Conservation (phyloP, 2,888 invertebrate species). For the Orthosia gothica region DNA sequence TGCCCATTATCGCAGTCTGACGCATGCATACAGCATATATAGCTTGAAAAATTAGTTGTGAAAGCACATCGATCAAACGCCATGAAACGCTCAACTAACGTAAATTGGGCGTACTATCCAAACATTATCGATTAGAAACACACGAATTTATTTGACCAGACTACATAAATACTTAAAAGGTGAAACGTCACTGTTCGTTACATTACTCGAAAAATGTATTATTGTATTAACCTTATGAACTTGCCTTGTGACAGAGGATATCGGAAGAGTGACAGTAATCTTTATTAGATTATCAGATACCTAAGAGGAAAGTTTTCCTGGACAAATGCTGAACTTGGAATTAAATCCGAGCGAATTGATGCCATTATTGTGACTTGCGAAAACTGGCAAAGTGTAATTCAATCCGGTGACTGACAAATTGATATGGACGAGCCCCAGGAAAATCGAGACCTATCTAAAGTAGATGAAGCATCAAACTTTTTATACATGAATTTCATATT, state of each 20-base stretch:
- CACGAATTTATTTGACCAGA: conserved; percentile 52
- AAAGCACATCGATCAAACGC: conserved; percentile 60
- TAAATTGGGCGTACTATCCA: conserved; percentile 56
- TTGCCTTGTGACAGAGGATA: conserved; percentile 53
- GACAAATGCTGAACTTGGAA: conserved; percentile 48
- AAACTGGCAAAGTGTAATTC: conserved; percentile 58
- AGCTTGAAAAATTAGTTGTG: conserved; percentile 43
- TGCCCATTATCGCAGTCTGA: conserved; percentile 29
- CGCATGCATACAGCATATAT: conserved; percentile 48
- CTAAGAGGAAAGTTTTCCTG: conserved; percentile 51
- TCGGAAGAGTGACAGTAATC: conserved; percentile 62
- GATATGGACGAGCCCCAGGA: conserved; percentile 27
- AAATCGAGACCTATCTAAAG: conserved; percentile 1
- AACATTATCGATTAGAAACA: conserved; percentile 64
- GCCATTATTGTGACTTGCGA: conserved; percentile 59
- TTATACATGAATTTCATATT: conserved; percentile 10
- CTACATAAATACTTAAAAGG: conserved; percentile 58
- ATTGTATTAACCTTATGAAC: conserved; percentile 51
- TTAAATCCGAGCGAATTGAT: conserved; percentile 45
- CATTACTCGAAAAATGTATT: conserved; percentile 29
- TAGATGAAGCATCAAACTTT: background rate
- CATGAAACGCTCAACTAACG: conserved; percentile 47
- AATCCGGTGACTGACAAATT: conserved; percentile 58
- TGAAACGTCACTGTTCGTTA: conserved; percentile 46
- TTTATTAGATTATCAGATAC: conserved; percentile 62